phyloP scores from a whole-genome alignment of 2,888 invertebrate genomes.

The Drosophila hamatofila region DNA sequence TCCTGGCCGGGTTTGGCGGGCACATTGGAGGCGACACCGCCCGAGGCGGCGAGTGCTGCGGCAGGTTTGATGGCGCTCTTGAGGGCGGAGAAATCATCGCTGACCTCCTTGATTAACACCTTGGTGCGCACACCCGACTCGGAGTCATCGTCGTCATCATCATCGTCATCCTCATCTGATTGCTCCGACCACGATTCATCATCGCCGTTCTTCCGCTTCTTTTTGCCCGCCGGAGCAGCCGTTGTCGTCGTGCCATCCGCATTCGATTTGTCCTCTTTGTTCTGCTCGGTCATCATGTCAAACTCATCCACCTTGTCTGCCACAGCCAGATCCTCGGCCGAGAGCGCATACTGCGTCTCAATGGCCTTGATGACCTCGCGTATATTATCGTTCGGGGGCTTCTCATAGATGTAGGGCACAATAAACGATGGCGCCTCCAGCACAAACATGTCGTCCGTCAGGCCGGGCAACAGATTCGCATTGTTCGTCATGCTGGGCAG shows the following conservation, averaged over 20 bases:
- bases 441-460: constrained; percentile 96
- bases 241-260: constrained; percentile 56
- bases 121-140: constrained; percentile 86
- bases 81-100: constrained; percentile 86
- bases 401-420: constrained; percentile 96
- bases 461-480: constrained; percentile 90
- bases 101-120: constrained; percentile 87
- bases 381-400: constrained; percentile 92
- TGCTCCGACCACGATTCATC: constrained; percentile 88
- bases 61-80: constrained; percentile 86
- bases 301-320: constrained; percentile 86
- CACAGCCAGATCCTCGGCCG: constrained; percentile 86
- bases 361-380: constrained; percentile 90
- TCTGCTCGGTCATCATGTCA: constrained; percentile 86
- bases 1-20: constrained; percentile 86
- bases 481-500: constrained; percentile 82
- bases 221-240: constrained; percentile 59
- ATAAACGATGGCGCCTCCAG: constrained; percentile 97
- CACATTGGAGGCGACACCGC: constrained; percentile 56
- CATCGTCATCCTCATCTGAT: constrained; percentile 86
- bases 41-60: constrained; percentile 76
- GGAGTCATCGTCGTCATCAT: constrained; percentile 85
- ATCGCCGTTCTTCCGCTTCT: constrained; percentile 85
- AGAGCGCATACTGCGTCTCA: constrained; percentile 87
- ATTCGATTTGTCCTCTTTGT: constrained; percentile 77